Base-by-base conservation (phyloP, 2,888 invertebrate species). In the Orthosia cruda region DNA sequence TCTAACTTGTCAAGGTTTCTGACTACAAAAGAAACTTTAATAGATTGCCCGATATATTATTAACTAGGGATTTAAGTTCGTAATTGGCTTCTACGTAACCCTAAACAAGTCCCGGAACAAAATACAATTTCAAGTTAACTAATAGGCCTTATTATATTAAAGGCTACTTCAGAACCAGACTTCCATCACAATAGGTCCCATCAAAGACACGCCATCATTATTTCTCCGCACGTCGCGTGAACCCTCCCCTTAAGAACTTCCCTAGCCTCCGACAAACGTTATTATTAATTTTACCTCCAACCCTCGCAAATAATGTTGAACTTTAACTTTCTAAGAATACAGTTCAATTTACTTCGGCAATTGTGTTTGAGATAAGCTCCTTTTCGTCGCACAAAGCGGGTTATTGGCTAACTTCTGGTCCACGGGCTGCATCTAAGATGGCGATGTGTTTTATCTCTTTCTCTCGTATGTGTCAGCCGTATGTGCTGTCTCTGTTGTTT, bases 391-490 rank as follows among this genome's bases (percentile, higher is more conserved):
- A 83, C 88, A 87, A 89, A 91, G 90, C 89, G 89, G 91, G 94
- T 95, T 95, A 95, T 95, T 95, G 96, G 96, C 95, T 94, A 95
- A 96, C 94, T 95, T 95, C 93, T 94, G 96, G 96, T 96, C 96
- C 95, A 93, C 91, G 91, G 93, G 92, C 93, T 96, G 96, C 96
- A 96, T 95, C 96, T 95, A 96, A 96, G 96, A 96, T 96, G 96
- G 96, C 96, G 95, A 92, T 91, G 91, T 87, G 77, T 89, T 84
- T 90, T 87, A 74, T 95, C 95, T 90, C 92, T 88, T 87, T 93
- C 91, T 75, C 78, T 84, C 92, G 68, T 77, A 80, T 62, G 78
- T 83, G 80, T 71, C 66, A 67, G 68, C 16, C 72, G 76, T 91
- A 89, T 87, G 79, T 80, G 87, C 86, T 85, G 84, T 95, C 95